These are phyloP conservation scores for Theonella swinhoei DNA, from an alignment of 37 sponge, comb jelly and placozoan species.

Conservation along the genomic window DNA sequence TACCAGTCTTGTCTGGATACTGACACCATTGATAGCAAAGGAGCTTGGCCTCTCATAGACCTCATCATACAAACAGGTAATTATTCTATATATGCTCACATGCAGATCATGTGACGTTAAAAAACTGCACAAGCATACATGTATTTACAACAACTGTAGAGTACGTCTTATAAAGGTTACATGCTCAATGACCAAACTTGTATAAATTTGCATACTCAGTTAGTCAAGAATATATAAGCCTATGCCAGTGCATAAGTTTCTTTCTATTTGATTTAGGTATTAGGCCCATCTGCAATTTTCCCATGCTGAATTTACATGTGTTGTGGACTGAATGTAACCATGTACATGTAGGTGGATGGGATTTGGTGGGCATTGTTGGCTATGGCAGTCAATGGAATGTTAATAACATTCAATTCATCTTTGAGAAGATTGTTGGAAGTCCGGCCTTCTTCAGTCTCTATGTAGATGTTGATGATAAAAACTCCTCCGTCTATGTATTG, in stretches of 20 bases:
- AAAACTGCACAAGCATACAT: background rate
- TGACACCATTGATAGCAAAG: constrained; percentile 6
- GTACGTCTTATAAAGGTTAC: background rate
- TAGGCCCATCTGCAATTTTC: too few relatives aligned
- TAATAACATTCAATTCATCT: constrained; percentile 21
- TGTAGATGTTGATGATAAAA: constrained; percentile 44
- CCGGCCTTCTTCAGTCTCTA: constrained; percentile 54
- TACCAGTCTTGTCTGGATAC: constrained; percentile 53
- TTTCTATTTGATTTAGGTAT: too few relatives aligned
- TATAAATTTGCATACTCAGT: too few relatives aligned
- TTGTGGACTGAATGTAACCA: too few relatives aligned
- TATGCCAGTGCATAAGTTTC: too few relatives aligned
- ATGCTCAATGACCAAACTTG: too few relatives aligned
- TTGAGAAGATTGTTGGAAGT: constrained; percentile 41
- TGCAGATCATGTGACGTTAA: background rate
- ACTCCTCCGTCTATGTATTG: constrained; percentile 35
- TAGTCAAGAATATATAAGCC: too few relatives aligned
- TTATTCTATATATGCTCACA: constrained; percentile 19
- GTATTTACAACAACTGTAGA: too few relatives aligned
- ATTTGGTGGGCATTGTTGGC: background rate
- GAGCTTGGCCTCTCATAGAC: constrained; percentile 31
- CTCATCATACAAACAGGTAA: constrained; percentile 33
- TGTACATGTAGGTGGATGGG: constrained; percentile 40
- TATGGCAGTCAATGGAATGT: constrained; percentile 14
- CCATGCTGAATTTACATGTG: too few relatives aligned